phyloP scores from a whole-genome alignment of 2,113 vertebrate genomes.

The Aegithalos caudatus region DNA sequence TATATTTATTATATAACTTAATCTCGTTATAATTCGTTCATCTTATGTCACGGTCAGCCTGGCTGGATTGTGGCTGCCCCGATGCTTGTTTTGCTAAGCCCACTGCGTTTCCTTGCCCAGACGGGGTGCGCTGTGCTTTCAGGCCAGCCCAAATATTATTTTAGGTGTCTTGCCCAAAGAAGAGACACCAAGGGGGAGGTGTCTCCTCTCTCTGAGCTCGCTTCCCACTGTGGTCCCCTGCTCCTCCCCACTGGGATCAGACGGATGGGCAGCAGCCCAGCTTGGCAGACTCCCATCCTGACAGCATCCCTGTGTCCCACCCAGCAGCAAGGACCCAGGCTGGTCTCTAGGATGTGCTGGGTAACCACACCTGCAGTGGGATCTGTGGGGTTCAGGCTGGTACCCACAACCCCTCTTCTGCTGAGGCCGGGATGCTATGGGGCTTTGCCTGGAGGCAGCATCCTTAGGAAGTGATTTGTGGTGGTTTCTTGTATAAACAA shows the following conservation, averaged over 20 bases:
- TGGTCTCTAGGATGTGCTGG: background rate
- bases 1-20: background rate
- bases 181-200: background rate
- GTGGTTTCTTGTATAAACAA: background rate
- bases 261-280: background rate
- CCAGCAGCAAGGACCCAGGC: background rate
- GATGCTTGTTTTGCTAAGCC: background rate
- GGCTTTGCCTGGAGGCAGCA: background rate
- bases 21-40: background rate
- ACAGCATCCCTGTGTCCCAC: background rate
- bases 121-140: rapidly evolving
- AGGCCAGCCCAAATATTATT: constrained; percentile 29
- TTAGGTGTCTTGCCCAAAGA: background rate
- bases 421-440: rapidly evolving
- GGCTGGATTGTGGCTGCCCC: background rate
- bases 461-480: background rate
- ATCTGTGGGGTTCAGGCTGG: background rate
- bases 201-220: background rate
- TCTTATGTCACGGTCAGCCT: background rate
- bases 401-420: background rate
- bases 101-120: background rate
- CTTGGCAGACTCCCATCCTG: background rate
- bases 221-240: background rate
- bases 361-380: rapidly evolving
- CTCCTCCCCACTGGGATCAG: background rate